A percentile compares a stretch with the other conserved stretches of the same genome.
Evolutionary conservation across 2,113 vertebrate species (phyloP).

Genomic region (Phalacrocorax aristotelis): DNA sequence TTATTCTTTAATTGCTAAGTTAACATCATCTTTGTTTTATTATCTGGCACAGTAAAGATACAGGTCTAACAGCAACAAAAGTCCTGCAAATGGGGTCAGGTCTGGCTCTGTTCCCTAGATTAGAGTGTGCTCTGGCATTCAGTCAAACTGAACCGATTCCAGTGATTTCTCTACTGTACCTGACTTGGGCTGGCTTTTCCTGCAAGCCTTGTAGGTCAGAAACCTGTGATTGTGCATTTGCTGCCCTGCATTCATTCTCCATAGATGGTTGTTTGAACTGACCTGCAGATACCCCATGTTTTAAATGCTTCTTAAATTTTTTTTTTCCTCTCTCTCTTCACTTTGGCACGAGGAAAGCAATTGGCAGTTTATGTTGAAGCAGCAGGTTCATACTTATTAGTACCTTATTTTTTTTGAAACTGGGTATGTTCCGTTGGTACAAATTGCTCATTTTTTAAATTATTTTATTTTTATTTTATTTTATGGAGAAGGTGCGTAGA

Average conservation of each 20-base stretch:
- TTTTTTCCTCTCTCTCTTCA: background rate
- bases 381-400: background rate
- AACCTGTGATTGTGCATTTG: background rate
- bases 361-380: background rate
- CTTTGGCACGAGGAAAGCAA: background rate
- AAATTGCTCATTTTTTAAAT: background rate
- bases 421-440: background rate
- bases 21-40: background rate
- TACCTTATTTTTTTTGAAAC: background rate
- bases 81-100: constrained; percentile 14
- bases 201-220: background rate
- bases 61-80: background rate
- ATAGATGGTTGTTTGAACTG: background rate
- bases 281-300: background rate
- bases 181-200: background rate
- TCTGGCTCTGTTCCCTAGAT: background rate
- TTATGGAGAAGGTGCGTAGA: background rate
- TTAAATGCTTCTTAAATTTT: background rate
- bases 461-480: no score
- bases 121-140: constrained; percentile 6
- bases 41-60: background rate
- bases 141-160: background rate
- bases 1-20: background rate
- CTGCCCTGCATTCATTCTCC: background rate
- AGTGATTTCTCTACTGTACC: background rate